A percentile compares a stretch with the other conserved stretches of the same genome.
phyloP scores from a whole-genome alignment of 1,140 invertebrate species.

The Lordiphosa collinella region DNA sequence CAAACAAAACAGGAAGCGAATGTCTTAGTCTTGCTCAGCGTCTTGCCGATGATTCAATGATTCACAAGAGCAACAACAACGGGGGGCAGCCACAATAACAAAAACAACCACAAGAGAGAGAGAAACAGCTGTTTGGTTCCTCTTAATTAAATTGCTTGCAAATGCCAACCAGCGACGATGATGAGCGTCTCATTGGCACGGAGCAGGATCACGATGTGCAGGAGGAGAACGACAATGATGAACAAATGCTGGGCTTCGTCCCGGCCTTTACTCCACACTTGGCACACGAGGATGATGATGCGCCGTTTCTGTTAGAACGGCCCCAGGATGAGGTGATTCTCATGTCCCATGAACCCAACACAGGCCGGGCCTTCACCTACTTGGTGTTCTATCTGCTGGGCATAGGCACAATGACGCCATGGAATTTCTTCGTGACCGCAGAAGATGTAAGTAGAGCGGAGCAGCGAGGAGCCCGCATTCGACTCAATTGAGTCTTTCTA shows the following conservation, averaged over 20 bases:
- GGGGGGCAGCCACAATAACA: neutral
- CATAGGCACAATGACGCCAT: conserved; percentile 93
- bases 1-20: neutral
- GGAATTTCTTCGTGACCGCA: conserved; percentile 97
- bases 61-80: neutral
- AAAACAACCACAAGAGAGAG: neutral
- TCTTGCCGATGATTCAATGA: conserved; percentile 2
- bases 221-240: conserved; percentile 23
- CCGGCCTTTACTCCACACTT: conserved; percentile 45
- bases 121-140: neutral
- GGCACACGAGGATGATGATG: conserved; percentile 19
- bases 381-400: conserved; percentile 94
- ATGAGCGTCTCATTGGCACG: conserved; percentile 8
- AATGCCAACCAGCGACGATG: conserved; percentile 22
- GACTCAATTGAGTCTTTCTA: neutral
- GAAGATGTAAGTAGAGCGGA: conserved; percentile 88
- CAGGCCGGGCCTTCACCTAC: conserved; percentile 86
- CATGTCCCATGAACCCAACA: conserved; percentile 80
- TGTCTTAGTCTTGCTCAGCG: neutral
- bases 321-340: conserved; percentile 51
- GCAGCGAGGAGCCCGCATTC: conserved; percentile 21
- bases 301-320: conserved; percentile 33
- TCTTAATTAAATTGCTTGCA: neutral
- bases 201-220: too few relatives aligned
- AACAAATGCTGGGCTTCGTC: conserved; percentile 37